These are phyloP conservation scores for Pterois miles DNA, from an alignment of 2,797 vertebrate species.

Conservation along the genomic window DNA sequence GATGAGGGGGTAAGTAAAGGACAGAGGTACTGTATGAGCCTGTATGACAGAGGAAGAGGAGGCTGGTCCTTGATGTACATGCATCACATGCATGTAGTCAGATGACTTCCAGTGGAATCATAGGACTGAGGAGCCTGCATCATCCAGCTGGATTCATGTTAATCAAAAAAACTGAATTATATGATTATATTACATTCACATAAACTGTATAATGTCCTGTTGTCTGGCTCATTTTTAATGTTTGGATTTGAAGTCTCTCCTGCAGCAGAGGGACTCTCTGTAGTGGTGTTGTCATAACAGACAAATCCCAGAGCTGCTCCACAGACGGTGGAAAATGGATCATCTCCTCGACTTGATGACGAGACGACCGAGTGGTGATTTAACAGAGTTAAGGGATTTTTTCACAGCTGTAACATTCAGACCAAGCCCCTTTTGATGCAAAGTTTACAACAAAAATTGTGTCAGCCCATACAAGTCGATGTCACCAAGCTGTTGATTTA, in stretches of 20 bases:
- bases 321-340: too few species aligned
- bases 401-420: neutral
- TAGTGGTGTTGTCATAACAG: neutral
- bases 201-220: neutral
- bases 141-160: neutral
- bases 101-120: neutral
- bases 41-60: neutral
- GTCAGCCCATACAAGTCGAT: neutral
- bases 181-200: neutral
- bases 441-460: neutral
- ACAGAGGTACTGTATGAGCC: slow-evolving; percentile 3
- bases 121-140: too few species aligned
- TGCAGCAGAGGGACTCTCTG: neutral
- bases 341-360: too few species aligned
- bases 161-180: neutral
- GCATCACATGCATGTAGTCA: neutral
- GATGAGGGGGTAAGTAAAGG: neutral
- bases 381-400: neutral
- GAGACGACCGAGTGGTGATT: neutral
- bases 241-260: neutral
- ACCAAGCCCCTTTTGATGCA: neutral
- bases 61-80: neutral
- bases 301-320: neutral
- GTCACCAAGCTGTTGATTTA: neutral
- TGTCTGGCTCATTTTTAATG: neutral